phyloP scores from a whole-genome alignment of 2,113 vertebrate species.

The Sapajus apella region DNA sequence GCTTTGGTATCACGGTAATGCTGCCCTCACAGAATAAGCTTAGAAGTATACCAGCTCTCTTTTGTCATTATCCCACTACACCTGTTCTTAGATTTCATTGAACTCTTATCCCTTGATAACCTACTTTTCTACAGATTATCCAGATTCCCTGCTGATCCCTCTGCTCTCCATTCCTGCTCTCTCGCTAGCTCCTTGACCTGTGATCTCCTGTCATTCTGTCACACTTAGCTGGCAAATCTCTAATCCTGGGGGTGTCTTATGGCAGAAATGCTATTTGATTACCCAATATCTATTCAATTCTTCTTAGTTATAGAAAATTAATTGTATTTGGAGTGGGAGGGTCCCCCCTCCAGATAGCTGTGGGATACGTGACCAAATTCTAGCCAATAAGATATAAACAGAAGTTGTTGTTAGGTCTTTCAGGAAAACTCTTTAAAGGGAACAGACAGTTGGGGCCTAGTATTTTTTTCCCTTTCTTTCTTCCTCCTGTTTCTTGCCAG shows the following conservation, averaged over 20 bases:
- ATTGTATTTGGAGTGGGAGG: background rate
- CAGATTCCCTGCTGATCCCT: background rate
- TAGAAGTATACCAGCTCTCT: background rate
- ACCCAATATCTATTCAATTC: background rate
- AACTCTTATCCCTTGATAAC: background rate
- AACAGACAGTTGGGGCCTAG: background rate
- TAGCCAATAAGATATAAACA: background rate
- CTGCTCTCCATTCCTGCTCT: background rate
- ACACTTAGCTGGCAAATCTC: background rate
- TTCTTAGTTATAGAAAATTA: background rate
- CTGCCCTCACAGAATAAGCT: background rate
- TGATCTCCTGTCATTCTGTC: background rate
- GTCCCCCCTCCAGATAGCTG: background rate
- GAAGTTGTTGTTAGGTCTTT: background rate
- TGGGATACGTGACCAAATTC: background rate
- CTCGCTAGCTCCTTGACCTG: background rate
- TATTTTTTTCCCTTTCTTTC: background rate
- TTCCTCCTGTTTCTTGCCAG: background rate
- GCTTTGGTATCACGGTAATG: background rate
- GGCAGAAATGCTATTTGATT: background rate
- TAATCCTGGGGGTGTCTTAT: background rate
- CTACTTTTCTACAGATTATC: background rate
- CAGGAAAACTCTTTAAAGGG: background rate
- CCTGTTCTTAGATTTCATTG: background rate
- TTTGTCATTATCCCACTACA: background rate